Conservation (phyloP, 2,113 vertebrate genomes). For the Dissostichus mawsoni region DNA sequence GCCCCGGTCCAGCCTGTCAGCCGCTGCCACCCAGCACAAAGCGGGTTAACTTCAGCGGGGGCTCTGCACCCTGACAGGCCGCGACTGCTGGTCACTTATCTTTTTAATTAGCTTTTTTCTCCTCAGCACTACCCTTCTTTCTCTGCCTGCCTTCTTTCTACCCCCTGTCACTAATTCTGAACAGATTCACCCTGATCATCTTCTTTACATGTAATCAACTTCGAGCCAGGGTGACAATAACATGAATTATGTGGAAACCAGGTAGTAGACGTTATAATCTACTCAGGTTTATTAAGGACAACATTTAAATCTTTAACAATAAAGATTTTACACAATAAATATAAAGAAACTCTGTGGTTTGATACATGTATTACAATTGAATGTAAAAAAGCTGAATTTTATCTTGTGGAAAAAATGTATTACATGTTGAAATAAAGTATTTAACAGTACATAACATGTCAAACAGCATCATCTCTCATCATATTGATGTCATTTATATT, state of each 20-base stretch:
- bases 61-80: constrained; percentile 74
- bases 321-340: too few species aligned
- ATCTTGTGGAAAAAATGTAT: too few species aligned
- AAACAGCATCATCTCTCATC: neutral
- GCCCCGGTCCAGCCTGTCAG: constrained; percentile 64
- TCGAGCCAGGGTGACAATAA: constrained; percentile 1
- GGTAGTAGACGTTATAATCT: neutral
- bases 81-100: constrained; percentile 80
- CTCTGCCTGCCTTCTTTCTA: constrained; percentile 26
- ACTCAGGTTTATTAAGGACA: neutral
- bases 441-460: neutral
- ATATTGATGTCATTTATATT: neutral
- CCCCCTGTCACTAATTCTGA: constrained; percentile 63
- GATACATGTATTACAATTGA: too few species aligned
- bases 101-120: constrained; percentile 83
- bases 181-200: constrained; percentile 33
- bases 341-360: too few species aligned
- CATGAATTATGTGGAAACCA: neutral
- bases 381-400: too few species aligned
- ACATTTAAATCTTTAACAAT: neutral
- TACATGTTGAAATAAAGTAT: neutral
- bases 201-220: constrained; percentile 34
- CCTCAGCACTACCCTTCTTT: constrained; percentile 28
- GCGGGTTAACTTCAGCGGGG: constrained; percentile 67
- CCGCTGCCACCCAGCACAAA: constrained; percentile 72